Percentiles rank a stretch among this genome's conserved stretches.
Evolutionary conservation across 2,113 vertebrate species (phyloP).

Genomic region (Cacatua alba): DNA sequence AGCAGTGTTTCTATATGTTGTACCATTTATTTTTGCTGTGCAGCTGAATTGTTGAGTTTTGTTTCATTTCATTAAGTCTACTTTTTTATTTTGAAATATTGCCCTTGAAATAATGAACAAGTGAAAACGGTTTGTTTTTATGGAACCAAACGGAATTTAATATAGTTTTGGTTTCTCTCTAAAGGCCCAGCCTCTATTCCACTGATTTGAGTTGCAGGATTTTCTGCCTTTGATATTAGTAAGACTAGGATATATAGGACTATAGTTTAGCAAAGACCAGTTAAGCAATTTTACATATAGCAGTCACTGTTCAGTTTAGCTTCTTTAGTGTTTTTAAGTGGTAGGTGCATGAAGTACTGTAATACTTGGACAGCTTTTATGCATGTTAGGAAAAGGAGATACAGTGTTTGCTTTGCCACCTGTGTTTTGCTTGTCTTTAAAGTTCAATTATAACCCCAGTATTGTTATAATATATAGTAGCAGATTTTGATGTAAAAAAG

Average conservation of each 20-base stretch:
- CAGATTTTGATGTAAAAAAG: neutral
- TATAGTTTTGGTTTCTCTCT: neutral
- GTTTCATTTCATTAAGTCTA: constrained; percentile 3
- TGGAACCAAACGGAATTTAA: constrained; percentile 31
- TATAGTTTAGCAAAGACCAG: neutral
- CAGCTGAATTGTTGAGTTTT: neutral
- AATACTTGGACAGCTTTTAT: neutral
- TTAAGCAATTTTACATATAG: neutral
- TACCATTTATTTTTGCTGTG: constrained; percentile 30
- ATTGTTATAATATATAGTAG: neutral
- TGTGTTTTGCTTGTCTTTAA: neutral
- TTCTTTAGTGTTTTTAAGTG: neutral
- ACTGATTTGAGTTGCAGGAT: neutral
- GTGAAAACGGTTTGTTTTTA: constrained; percentile 10
- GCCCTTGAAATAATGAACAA: constrained; percentile 15
- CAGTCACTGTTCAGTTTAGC: neutral
- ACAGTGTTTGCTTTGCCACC: neutral
- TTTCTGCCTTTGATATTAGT: neutral
- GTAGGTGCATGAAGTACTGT: neutral
- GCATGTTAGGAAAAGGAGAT: neutral
- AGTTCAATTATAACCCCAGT: neutral
- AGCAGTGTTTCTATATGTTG: neutral
- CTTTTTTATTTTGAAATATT: constrained; percentile 14
- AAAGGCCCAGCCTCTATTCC: neutral
- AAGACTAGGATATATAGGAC: neutral